Percentiles rank a stretch among this genome's conserved stretches.
phyloP scores from a whole-genome alignment of 92 coral and sea anemone genomes.

The Virgularia gustaviana region DNA sequence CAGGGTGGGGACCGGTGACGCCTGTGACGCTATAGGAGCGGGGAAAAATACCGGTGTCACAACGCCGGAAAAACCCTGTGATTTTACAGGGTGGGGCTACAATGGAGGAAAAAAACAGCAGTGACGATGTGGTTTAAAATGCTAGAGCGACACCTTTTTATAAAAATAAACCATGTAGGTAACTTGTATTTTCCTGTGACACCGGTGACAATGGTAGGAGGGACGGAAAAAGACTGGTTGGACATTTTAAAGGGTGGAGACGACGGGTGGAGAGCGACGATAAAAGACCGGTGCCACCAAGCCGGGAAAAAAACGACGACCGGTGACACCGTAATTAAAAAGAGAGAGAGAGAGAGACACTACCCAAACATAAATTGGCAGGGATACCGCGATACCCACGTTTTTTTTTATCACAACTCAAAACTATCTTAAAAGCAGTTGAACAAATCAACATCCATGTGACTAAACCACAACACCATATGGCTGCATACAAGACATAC shows the following conservation, averaged over 20 bases:
- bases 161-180: not conserved
- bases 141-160: not conserved
- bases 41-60: no score
- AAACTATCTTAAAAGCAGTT: no score
- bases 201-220: no score
- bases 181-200: not conserved
- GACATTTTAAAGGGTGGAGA: constrained; percentile 48
- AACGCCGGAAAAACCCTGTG: not conserved
- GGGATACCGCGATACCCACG: no score
- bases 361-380: no score
- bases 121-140: not conserved
- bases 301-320: constrained; percentile 45
- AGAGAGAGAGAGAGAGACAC: no score
- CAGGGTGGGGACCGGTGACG: no score
- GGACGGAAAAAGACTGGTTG: constrained; percentile 32
- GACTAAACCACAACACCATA: constrained; percentile 36
- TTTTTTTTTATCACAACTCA: no score
- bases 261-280: constrained; percentile 47
- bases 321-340: constrained; percentile 47
- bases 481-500: no score
- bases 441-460: no score
- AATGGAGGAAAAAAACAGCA: not conserved
- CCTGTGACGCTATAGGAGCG: no score
- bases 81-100: not conserved
- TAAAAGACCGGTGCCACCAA: constrained; percentile 33